These are phyloP conservation scores for Eutolmus rufibarbis DNA, from an alignment of 2,888 invertebrate genomes.

Conservation along the genomic window DNA sequence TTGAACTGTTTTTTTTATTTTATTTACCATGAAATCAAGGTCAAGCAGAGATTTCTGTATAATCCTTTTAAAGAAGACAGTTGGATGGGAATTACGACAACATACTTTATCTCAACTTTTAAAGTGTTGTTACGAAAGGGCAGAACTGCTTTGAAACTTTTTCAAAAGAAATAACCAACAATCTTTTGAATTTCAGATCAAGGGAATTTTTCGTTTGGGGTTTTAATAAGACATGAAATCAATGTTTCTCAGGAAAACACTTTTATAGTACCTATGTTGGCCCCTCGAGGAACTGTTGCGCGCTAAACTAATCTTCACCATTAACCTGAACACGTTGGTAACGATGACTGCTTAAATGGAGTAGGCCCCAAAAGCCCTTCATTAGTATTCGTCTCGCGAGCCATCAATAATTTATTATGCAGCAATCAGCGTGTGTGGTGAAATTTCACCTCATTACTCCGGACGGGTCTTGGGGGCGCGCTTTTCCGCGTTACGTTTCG, in stretches of 20 bases:
- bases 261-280: background rate
- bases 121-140: background rate
- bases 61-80: background rate
- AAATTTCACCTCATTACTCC: background rate
- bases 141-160: background rate
- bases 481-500: no score
- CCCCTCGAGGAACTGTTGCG: background rate
- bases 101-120: background rate
- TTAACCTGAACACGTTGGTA: background rate
- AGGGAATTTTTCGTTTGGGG: background rate
- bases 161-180: background rate
- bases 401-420: background rate
- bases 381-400: background rate
- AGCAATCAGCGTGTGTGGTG: background rate
- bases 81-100: background rate
- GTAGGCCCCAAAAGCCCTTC: background rate
- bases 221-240: background rate
- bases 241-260: background rate
- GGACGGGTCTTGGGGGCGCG: background rate
- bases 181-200: background rate
- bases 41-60: background rate
- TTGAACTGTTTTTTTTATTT: background rate
- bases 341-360: background rate
- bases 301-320: background rate
- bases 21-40: background rate